Conservation (phyloP, 2,797 vertebrate species). For the Macroramphosus scolopax region DNA sequence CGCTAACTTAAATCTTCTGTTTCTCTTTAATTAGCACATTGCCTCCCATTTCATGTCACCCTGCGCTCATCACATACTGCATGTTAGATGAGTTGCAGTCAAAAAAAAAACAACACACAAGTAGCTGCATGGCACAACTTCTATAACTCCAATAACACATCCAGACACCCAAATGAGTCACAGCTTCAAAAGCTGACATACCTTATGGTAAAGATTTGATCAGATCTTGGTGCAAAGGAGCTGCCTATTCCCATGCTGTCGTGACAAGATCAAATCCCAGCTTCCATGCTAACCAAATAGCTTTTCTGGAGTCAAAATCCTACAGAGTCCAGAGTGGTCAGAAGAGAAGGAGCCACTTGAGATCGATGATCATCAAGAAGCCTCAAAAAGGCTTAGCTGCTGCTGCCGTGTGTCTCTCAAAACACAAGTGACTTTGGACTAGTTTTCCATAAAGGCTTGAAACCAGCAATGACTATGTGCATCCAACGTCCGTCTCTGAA, state of each 20-base stretch:
- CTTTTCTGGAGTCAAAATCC: slow-evolving; percentile 28
- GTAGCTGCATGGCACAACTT: neutral
- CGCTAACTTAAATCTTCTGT: no score
- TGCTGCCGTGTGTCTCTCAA: slow-evolving; percentile 5
- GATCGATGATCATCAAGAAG: slow-evolving; percentile 21
- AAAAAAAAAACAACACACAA: no score
- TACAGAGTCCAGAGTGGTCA: slow-evolving; percentile 34
- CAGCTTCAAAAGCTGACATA: slow-evolving; percentile 60
- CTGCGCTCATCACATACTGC: no score
- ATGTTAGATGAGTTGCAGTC: no score
- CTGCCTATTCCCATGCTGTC: slow-evolving; percentile 86
- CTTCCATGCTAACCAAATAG: slow-evolving; percentile 46
- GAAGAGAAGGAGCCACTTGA: slow-evolving; percentile 25
- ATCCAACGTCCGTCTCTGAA: slow-evolving; percentile 8
- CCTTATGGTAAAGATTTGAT: slow-evolving; percentile 87
- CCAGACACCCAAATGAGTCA: slow-evolving; percentile 2
- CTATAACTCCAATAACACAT: slow-evolving; percentile 1
- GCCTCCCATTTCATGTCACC: no score
- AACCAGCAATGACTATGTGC: slow-evolving; percentile 16
- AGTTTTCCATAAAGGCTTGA: slow-evolving; percentile 2
- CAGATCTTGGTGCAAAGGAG: slow-evolving; percentile 85
- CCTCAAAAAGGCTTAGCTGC: slow-evolving; percentile 22
- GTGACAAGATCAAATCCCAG: slow-evolving; percentile 47
- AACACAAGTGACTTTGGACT: slow-evolving; percentile 1
- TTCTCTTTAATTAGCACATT: no score